Evolutionary conservation across 2,797 vertebrate species (phyloP).

Genomic region (Silurus aristotelis): DNA sequence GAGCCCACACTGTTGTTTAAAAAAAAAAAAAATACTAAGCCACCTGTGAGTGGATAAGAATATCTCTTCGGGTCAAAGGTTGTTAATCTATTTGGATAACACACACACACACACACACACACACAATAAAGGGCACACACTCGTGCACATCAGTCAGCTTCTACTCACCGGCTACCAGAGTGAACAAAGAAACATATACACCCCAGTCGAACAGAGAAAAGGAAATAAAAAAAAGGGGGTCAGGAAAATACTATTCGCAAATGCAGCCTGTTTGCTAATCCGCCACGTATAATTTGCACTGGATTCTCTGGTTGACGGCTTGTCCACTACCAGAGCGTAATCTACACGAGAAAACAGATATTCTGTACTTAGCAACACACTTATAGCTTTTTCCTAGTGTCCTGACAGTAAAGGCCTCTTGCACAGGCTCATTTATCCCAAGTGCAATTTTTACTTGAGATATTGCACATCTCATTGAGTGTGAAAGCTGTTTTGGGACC

Average conservation of each 20-base stretch:
- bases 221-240: conserved; percentile 1
- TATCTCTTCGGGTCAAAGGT: conserved; percentile 36
- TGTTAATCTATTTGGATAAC: conserved; percentile 33
- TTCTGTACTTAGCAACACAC: background rate
- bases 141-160: conserved; percentile 59
- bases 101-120: conserved; percentile 34
- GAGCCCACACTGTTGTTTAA: conserved; percentile 6
- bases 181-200: conserved; percentile 41
- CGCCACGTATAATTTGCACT: background rate
- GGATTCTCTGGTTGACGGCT: background rate
- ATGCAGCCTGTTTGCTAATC: background rate
- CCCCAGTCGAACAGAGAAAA: conserved; percentile 38
- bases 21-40: conserved; percentile 14
- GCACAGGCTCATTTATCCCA: background rate
- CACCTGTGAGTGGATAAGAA: conserved; percentile 42
- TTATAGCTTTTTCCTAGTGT: background rate
- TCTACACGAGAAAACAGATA: background rate
- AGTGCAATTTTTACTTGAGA: background rate
- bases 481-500: background rate
- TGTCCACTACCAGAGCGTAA: background rate
- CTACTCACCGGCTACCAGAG: conserved; percentile 83
- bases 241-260: background rate
- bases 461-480: background rate
- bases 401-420: background rate
- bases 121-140: conserved; percentile 59